phyloP scores from a whole-genome alignment of 2,888 invertebrate genomes.

The Sclerodermus sp. region DNA sequence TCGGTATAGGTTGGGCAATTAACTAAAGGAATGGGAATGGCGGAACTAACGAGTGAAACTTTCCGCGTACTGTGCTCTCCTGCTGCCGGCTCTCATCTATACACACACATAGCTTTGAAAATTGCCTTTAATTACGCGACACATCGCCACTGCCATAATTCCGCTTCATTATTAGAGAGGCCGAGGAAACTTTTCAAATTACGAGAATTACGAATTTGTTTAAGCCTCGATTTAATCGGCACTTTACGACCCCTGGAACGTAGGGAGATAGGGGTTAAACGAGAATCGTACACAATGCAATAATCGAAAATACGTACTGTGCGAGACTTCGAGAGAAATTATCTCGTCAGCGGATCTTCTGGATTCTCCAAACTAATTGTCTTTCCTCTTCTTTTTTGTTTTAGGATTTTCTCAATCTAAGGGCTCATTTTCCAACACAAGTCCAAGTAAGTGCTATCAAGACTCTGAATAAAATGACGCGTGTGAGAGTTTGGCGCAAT shows the following conservation, averaged over 20 bases:
- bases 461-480: too few relatives aligned
- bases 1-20: constrained; percentile 16
- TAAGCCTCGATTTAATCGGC: neutral
- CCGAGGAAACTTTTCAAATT: neutral
- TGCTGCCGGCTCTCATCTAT: constrained; percentile 9
- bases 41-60: constrained; percentile 22
- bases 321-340: too few relatives aligned
- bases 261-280: too few relatives aligned
- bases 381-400: constrained; percentile 33
- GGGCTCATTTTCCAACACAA: constrained; percentile 47
- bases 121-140: constrained; percentile 27
- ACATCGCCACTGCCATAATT: constrained; percentile 12
- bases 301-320: too few relatives aligned
- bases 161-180: neutral
- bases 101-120: constrained; percentile 22
- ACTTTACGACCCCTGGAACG: too few relatives aligned
- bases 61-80: constrained; percentile 5
- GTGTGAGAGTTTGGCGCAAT: too few relatives aligned
- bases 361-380: too few relatives aligned
- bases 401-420: constrained; percentile 52
- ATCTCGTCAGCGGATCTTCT: too few relatives aligned
- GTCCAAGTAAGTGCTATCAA: constrained; percentile 53
- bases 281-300: too few relatives aligned
- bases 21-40: constrained; percentile 12
- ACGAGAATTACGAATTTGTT: neutral